These are phyloP conservation scores for Byasa hedistus DNA, from an alignment of 2,888 invertebrate species.

Conservation along the genomic window DNA sequence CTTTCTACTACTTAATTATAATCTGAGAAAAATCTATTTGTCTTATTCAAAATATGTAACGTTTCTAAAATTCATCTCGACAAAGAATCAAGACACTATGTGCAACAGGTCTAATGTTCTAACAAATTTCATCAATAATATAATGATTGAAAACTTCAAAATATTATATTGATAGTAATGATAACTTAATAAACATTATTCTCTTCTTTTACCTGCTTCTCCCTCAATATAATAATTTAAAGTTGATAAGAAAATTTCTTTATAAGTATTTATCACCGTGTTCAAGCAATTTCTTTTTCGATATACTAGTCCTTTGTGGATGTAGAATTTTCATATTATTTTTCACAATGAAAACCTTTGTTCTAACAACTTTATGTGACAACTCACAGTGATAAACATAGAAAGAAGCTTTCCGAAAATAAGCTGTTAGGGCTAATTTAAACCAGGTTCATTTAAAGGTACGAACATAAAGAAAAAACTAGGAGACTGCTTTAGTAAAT, in stretches of 20 bases:
- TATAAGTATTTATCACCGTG: not conserved
- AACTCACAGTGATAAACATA: not conserved
- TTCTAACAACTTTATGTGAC: not conserved
- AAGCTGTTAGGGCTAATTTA: not conserved
- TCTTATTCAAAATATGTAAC: too few species aligned
- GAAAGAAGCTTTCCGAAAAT: not conserved
- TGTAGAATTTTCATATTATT: not conserved
- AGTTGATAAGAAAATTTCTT: not conserved
- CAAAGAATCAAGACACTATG: too few species aligned
- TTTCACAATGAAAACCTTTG: not conserved
- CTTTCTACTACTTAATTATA: too few species aligned
- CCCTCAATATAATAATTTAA: too few species aligned
- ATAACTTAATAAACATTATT: not conserved
- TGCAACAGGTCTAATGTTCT: too few species aligned
- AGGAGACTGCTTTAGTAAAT: not conserved
- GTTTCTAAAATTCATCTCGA: too few species aligned
- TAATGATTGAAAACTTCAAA: too few species aligned
- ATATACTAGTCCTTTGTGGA: too few species aligned
- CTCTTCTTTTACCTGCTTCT: too few species aligned
- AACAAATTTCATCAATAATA: too few species aligned
- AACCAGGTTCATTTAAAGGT: not conserved
- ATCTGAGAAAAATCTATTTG: too few species aligned
- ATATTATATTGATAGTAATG: not conserved
- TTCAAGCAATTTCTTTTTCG: not conserved
- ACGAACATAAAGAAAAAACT: not conserved